phyloP scores from a whole-genome alignment of 1,140 invertebrate species.

The Eufriesea mexicana region DNA sequence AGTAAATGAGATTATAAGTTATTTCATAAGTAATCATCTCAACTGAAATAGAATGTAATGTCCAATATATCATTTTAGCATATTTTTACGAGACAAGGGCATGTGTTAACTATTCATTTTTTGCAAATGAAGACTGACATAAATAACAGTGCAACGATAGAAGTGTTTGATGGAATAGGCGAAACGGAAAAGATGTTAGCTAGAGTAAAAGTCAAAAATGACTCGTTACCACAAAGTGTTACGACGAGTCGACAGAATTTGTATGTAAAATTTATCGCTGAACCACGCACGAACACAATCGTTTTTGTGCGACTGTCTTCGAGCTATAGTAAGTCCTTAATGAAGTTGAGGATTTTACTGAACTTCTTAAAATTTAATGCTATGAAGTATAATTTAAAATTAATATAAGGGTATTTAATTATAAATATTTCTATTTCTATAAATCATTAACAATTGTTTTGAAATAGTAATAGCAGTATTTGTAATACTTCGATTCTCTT shows the following conservation, averaged over 20 bases:
- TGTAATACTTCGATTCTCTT: too few relatives aligned
- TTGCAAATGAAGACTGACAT: conserved; percentile 88
- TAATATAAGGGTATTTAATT: too few relatives aligned
- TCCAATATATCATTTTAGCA: conserved; percentile 75
- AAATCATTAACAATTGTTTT: too few relatives aligned
- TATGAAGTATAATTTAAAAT: too few relatives aligned
- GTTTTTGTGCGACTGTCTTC: conserved; percentile 90
- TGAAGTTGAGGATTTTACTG: not conserved
- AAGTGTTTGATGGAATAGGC: conserved; percentile 90
- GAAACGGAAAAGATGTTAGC: conserved; percentile 87
- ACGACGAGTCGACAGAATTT: conserved; percentile 90
- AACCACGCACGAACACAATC: conserved; percentile 86
- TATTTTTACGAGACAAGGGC: conserved; percentile 89
- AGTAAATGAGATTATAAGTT: conserved; percentile 73
- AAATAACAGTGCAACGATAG: conserved; percentile 88
- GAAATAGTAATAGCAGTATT: too few relatives aligned
- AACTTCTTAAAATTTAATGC: not conserved
- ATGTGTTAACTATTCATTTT: conserved; percentile 92
- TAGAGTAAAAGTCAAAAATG: conserved; percentile 88
- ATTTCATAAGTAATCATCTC: not conserved
- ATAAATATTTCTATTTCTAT: too few relatives aligned
- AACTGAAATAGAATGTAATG: not conserved
- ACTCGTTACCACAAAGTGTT: conserved; percentile 92
- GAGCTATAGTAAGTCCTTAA: conserved; percentile 83
- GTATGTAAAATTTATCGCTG: conserved; percentile 88